phyloP scores from a whole-genome alignment of 2,113 vertebrate genomes.

The Triplophysa dalaica region DNA sequence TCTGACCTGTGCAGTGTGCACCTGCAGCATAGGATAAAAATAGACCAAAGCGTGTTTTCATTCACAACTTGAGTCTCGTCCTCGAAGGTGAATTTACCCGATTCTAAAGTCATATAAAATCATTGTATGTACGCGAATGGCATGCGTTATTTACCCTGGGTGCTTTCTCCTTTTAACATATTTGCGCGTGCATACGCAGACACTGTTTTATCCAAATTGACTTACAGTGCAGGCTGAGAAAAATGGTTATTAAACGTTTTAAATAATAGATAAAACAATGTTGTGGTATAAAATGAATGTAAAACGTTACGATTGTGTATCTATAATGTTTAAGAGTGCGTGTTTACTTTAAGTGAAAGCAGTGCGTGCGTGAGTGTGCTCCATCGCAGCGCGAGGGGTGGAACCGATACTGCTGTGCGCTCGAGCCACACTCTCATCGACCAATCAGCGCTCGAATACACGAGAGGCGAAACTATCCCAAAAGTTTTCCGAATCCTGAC shows the following conservation, averaged over 20 bases:
- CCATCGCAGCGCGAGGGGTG: slow-evolving; percentile 42
- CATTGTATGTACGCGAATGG: too few species aligned
- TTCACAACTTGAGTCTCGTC: not conserved
- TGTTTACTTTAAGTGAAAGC: not conserved
- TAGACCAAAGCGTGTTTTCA: not conserved
- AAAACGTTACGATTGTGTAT: too few species aligned
- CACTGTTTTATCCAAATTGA: too few species aligned
- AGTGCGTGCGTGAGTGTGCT: not conserved
- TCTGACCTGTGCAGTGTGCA: slow-evolving; percentile 59
- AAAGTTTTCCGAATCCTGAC: not conserved
- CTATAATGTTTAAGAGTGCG: not conserved
- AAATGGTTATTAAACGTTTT: too few species aligned
- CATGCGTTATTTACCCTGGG: too few species aligned
- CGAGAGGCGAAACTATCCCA: slow-evolving; percentile 54
- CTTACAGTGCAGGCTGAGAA: too few species aligned
- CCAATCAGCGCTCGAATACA: slow-evolving; percentile 57
- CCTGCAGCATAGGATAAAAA: slow-evolving; percentile 61
- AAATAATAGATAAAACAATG: too few species aligned
- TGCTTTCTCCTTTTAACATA: too few species aligned
- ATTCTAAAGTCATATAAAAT: not conserved
- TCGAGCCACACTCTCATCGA: slow-evolving; percentile 48
- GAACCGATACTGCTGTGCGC: slow-evolving; percentile 58
- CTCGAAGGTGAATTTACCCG: not conserved
- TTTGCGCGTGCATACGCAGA: too few species aligned
- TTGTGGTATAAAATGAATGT: too few species aligned